A percentile compares a stretch with the other conserved stretches of the same genome.
Conservation (phyloP, 2,113 vertebrate species). For the Centropus bengalensis region DNA sequence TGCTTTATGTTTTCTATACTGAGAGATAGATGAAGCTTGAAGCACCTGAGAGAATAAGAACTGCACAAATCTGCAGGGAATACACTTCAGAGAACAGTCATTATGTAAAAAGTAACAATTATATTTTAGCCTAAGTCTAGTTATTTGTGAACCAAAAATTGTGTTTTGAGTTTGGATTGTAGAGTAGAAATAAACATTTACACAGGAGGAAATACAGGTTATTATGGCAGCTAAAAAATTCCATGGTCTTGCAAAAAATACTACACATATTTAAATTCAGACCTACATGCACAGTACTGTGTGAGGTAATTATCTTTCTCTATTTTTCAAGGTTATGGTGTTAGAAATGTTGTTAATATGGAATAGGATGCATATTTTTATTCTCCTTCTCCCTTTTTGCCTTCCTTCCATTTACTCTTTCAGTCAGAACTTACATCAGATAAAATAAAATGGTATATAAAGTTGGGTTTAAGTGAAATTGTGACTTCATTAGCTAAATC, state of each 20-base stretch:
- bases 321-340: neutral
- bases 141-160: neutral
- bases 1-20: neutral
- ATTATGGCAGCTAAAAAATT: neutral
- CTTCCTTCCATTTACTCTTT: neutral
- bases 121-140: neutral
- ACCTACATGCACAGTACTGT: neutral
- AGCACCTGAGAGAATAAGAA: conserved; percentile 18
- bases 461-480: neutral
- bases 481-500: neutral
- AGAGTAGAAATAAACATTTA: neutral
- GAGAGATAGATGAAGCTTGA: neutral
- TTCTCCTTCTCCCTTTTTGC: neutral
- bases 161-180: neutral
- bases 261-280: neutral
- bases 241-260: neutral
- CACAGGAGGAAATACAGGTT: neutral
- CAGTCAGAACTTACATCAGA: neutral
- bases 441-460: neutral
- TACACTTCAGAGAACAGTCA: neutral
- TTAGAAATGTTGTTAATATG: neutral
- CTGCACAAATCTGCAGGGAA: neutral
- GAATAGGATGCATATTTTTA: neutral
- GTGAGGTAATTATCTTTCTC: neutral
- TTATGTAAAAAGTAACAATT: conserved; percentile 15